Percentiles rank a stretch among this genome's conserved stretches.
Conservation (phyloP, 1,140 invertebrate species). For the Drosophila aff. region DNA sequence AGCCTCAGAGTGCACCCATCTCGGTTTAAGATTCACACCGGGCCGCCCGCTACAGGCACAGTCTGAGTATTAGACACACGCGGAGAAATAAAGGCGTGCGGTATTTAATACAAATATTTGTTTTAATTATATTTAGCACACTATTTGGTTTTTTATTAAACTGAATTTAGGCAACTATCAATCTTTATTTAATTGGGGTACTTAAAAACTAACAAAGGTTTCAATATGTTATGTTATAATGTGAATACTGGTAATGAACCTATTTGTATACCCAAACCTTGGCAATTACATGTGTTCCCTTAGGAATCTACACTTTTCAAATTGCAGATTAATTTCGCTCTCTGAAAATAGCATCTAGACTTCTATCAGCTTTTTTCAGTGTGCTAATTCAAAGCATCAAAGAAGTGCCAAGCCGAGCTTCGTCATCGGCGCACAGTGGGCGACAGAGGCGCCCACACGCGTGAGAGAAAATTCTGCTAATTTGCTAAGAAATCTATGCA, state of each 20-base stretch:
- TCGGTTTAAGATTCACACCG: conserved; percentile 80
- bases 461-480: conserved; percentile 44
- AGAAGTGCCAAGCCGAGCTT: conserved; percentile 67
- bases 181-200: background rate
- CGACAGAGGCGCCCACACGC: conserved; percentile 23
- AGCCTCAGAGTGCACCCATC: conserved; percentile 68
- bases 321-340: too few species aligned
- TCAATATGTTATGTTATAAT: too few species aligned
- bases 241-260: background rate
- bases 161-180: background rate
- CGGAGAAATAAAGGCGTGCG: conserved; percentile 18
- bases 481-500: conserved; percentile 49
- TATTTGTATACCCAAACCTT: too few species aligned
- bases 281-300: background rate
- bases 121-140: background rate
- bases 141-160: too few species aligned
- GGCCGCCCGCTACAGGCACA: conserved; percentile 53
- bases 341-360: background rate
- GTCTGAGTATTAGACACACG: conserved; percentile 16
- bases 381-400: conserved; percentile 27
- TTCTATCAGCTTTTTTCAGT: background rate
- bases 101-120: too few species aligned
- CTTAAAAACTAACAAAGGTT: background rate
- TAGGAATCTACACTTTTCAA: too few species aligned
- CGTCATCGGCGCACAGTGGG: conserved; percentile 67